Base-by-base conservation (phyloP, 2,888 invertebrate genomes). In the Yponomeuta plumbellus region DNA sequence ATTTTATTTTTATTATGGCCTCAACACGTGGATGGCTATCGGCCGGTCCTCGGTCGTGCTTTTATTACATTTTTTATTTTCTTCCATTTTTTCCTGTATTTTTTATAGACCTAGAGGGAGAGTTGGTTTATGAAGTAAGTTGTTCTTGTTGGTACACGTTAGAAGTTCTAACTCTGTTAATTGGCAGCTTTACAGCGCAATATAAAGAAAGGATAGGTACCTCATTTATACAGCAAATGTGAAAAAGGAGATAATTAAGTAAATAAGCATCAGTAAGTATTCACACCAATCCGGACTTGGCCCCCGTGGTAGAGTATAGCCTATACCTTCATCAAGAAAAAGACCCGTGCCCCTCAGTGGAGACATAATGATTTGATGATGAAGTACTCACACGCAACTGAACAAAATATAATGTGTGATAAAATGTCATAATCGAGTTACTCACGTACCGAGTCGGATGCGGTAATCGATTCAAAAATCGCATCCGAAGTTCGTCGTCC, bases 1-100 rank as follows among this genome's bases (percentile, higher is more conserved):
- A 84, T 89, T 88, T 68, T 91, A 89, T 89, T 90, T 91, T 91
- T 91, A 89, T 88, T 90, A 84, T 87, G 79, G 79, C 75, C 72
- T 11, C 79, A 82, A 81, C 89, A 89, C 90, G 89, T 88, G 89
- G 86, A 80, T 78, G 75, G 78, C 73, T 69, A 72, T 76, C 73
- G 76, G 76, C 76, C 77, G 44, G 77, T 79, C 77, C 79, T 73
- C 73, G 78, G 79, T 52, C 17, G 44, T 52, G 78, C 79, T 85
- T 88, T 88, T 85, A 87, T 84, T 83, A 79, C 81, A 74, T 76
- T 81, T 81, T 82, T 86, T 85, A 21, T 64, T 11, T 64, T 64
- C 5, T 8, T 34, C 34, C 44, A 21, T 62, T 26, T 62, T 23
- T 62, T 23, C 22, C 17, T 52, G 17, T 52, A 52, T 10, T 52